Conservation (phyloP, 1,140 invertebrate genomes). For the Cataglyphis hispanica region DNA sequence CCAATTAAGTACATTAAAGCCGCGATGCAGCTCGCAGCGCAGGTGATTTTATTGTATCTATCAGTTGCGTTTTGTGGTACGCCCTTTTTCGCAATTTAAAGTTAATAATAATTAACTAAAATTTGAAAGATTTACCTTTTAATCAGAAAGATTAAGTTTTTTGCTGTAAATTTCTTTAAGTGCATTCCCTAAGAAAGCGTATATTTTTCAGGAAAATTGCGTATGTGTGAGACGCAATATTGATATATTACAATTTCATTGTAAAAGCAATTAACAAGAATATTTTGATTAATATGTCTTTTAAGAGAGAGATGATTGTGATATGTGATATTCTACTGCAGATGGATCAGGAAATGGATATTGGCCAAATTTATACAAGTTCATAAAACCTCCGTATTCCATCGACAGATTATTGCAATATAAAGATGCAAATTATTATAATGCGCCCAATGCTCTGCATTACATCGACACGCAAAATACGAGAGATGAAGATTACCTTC, state of each 20-base stretch:
- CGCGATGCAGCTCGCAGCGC: neutral
- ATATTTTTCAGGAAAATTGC: neutral
- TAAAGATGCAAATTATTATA: neutral
- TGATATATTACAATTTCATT: neutral
- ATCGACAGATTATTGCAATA: neutral
- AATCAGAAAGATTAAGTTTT: no score
- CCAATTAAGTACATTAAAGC: neutral
- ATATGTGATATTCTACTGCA: neutral
- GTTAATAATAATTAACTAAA: neutral
- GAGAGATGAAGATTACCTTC: neutral
- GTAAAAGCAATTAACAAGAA: neutral
- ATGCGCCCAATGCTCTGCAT: neutral
- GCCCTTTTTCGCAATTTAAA: neutral
- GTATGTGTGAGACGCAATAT: neutral
- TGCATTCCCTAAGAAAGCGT: no score
- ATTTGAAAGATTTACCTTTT: neutral
- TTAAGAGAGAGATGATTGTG: neutral
- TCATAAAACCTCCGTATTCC: neutral
- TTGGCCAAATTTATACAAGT: neutral
- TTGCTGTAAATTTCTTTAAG: no score
- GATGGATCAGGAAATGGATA: neutral
- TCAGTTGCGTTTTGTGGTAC: neutral
- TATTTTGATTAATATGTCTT: neutral
- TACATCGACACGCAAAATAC: neutral
- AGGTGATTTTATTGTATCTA: neutral